Conservation (phyloP, 2,797 vertebrate genomes). For the Fratercula arctica region DNA sequence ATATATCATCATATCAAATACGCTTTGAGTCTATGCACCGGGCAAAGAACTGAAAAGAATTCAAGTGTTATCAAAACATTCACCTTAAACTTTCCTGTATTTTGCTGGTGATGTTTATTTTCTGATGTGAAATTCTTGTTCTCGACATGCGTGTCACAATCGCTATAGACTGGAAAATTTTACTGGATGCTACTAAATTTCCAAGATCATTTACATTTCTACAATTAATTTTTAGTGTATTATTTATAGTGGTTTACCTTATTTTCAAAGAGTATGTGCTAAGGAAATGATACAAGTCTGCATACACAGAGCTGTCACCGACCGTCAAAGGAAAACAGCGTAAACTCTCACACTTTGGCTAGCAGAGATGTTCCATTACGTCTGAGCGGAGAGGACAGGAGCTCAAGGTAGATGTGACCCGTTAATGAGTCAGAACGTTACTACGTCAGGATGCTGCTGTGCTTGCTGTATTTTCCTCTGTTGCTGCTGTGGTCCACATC, state of each 20-base stretch:
- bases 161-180: not conserved
- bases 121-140: not conserved
- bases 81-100: not conserved
- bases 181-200: not conserved
- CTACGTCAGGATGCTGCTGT: not conserved
- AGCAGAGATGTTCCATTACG: not conserved
- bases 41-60: not conserved
- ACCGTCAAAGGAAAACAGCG: accelerated
- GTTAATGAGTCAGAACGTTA: not conserved
- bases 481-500: not conserved
- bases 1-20: not conserved
- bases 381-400: not conserved
- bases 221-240: not conserved
- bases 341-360: not conserved
- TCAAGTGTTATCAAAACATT: not conserved
- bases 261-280: not conserved
- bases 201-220: not conserved
- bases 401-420: not conserved
- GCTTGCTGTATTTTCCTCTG: not conserved
- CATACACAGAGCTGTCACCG: not conserved
- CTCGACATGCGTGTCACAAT: not conserved
- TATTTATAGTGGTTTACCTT: not conserved
- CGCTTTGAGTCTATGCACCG: not conserved
- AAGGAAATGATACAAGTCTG: not conserved
- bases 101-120: not conserved